These are phyloP conservation scores for Catharus fuscescens DNA, from an alignment of 2,113 vertebrate species.

Conservation along the genomic window DNA sequence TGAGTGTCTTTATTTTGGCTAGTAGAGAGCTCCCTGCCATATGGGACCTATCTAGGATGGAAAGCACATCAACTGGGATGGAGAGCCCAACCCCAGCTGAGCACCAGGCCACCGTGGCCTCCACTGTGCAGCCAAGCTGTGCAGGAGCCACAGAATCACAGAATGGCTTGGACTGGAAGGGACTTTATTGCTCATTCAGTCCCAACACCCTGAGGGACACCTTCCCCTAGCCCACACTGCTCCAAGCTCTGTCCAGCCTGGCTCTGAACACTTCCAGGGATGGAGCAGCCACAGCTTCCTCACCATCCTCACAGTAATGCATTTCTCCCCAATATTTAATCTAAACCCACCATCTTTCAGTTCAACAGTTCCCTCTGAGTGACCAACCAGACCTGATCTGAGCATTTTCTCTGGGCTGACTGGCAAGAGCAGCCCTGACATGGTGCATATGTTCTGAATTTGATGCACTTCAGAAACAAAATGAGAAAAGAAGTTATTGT, in stretches of 20 bases:
- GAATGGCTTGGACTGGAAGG: background rate
- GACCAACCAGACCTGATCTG: background rate
- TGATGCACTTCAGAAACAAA: background rate
- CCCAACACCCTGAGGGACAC: background rate
- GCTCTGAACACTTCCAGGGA: background rate
- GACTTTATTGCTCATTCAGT: background rate
- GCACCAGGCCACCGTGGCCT: background rate
- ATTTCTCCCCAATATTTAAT: background rate
- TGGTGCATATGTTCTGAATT: background rate
- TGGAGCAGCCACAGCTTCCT: background rate
- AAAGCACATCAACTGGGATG: background rate
- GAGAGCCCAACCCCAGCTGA: background rate
- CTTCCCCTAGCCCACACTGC: background rate
- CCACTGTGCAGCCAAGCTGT: background rate
- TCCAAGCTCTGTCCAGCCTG: background rate
- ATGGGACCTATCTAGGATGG: background rate
- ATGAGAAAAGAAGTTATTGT: background rate
- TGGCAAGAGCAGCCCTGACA: background rate
- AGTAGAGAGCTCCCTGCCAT: constrained; percentile 1
- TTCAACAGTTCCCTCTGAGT: background rate
- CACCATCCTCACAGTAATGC: background rate
- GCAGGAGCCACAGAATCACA: background rate
- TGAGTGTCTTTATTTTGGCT: constrained; percentile 38
- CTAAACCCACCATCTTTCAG: background rate
- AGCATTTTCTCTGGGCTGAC: background rate